Evolutionary conservation across 2,888 invertebrate species (phyloP).

Genomic region (Erebia palarica): DNA sequence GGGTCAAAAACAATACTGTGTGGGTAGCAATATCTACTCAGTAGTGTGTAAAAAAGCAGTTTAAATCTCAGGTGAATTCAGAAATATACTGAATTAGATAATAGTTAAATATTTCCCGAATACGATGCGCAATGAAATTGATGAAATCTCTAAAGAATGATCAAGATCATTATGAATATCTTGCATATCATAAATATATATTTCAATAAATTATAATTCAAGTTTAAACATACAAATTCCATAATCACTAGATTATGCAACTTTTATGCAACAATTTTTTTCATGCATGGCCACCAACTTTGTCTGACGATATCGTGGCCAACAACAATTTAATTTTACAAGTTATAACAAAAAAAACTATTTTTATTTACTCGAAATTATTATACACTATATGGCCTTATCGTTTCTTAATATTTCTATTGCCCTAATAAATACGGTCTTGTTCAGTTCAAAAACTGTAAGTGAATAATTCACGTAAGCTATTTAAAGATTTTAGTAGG

Average conservation of each 20-base stretch:
- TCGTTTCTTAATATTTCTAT: no score
- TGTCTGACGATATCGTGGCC: slow-evolving; percentile 26
- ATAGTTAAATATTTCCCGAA: no score
- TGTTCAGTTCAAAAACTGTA: no score
- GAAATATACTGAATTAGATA: no score
- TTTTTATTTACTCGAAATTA: background rate
- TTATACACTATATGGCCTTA: background rate
- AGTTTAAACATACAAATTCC: background rate
- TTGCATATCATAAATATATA: background rate
- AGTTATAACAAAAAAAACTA: background rate
- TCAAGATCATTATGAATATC: background rate
- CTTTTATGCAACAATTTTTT: slow-evolving; percentile 13
- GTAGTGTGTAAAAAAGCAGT: slow-evolving; percentile 6
- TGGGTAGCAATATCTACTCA: no score
- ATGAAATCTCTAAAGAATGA: background rate
- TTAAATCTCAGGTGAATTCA: no score
- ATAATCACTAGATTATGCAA: slow-evolving; percentile 5
- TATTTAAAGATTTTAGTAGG: no score
- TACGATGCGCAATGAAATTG: background rate
- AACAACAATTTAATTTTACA: slow-evolving; percentile 27
- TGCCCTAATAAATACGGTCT: no score
- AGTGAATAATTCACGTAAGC: no score
- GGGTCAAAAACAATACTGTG: background rate
- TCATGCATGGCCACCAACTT: slow-evolving; percentile 3
- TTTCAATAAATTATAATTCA: background rate